Conservation (phyloP, 2,888 invertebrate species). For the Carterocephalus palaemon region DNA sequence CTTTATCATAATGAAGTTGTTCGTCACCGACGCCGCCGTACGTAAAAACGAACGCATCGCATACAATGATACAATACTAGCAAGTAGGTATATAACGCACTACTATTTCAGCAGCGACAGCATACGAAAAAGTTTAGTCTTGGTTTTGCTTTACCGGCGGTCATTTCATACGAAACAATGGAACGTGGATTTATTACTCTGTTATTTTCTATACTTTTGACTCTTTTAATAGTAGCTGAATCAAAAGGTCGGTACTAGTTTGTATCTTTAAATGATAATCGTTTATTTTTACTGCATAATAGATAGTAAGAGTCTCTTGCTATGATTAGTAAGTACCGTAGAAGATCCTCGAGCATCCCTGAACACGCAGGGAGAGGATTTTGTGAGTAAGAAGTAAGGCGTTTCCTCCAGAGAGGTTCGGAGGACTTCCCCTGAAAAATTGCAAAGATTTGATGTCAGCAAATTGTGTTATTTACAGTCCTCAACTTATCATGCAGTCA, state of each 20-base stretch:
- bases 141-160: conserved; percentile 27
- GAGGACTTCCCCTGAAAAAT: too few species aligned
- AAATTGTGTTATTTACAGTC: conserved; percentile 33
- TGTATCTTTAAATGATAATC: conserved; percentile 13
- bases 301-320: too few species aligned
- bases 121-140: conserved; percentile 30
- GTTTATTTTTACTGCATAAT: too few species aligned
- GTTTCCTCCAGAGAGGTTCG: too few species aligned
- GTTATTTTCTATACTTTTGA: too few species aligned
- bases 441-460: not conserved
- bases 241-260: conserved; percentile 41
- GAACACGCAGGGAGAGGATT: too few species aligned
- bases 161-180: conserved; percentile 43
- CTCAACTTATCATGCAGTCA: conserved; percentile 42
- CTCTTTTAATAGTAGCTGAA: conserved; percentile 36
- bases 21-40: conserved; percentile 10
- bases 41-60: conserved; percentile 11
- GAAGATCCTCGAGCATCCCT: too few species aligned
- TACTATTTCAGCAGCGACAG: conserved; percentile 21
- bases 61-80: conserved; percentile 13
- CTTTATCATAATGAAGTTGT: conserved; percentile 14
- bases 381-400: too few species aligned
- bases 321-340: too few species aligned
- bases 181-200: conserved; percentile 40
- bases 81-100: conserved; percentile 20